Evolutionary conservation across 2,113 vertebrate genomes (phyloP), one percentile per base, ranked within the genome.

Genomic region (Pedetes capensis): DNA sequence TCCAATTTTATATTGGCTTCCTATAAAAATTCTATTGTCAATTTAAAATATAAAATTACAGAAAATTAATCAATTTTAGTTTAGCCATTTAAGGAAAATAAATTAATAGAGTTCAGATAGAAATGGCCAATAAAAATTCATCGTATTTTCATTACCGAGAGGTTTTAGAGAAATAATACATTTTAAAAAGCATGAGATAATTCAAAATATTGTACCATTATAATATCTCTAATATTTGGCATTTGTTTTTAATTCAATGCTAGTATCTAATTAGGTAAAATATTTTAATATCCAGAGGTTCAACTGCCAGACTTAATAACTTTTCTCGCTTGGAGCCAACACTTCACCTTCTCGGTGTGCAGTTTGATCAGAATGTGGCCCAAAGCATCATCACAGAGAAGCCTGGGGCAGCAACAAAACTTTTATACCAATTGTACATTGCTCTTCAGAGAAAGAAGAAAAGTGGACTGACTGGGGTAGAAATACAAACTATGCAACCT

Each of bases 291-390:
- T 95, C 13, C 76, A 99, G 99, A 95, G 96, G 96, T 57, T 97
- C 98, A 51, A 98, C 97, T 96, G 98, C 99, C 84, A 99, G 98
- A 96, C 92, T 99, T 89, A 99, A 98, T 93, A 99, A 99, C 95
- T 99, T 99, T 96, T 99, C 98, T 47, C 99, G 99, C 25, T 96
- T 99, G 89, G 98, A 99, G 92, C 99, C 99, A 29, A 99, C 99
- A 0, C 97, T 99, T 69, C 98, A 98, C 5, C 98, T 99, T 63
- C 96, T 99, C 96, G 99, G 99, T 47, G 98, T 99, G 92, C 97
- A 98, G 37, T 99, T 99, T 92, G 98, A 99, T 97, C 97, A 98
- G 93, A 98, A 98, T 74, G 97, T 98, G 96, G 99, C 98, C 53
- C 98, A 98, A 88, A 98, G 97, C 13, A 98, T 99, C 96, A 99